phyloP scores from a whole-genome alignment of 2,888 invertebrate genomes.

The Gnatocerus cornutus region DNA sequence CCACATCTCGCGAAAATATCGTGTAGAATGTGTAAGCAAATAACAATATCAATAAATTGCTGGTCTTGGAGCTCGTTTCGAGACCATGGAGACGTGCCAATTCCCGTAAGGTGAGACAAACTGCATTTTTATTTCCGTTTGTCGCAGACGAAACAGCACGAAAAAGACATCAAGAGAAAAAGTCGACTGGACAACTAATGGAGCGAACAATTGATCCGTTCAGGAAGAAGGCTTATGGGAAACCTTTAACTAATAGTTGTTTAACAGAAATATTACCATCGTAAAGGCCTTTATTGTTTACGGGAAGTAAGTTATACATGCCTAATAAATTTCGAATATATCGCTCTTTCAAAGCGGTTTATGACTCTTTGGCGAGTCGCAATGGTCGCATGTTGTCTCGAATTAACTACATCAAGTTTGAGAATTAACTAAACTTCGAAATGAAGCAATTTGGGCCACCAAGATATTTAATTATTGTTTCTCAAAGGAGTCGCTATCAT shows the following conservation, averaged over 20 bases:
- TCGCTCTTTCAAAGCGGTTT: slow-evolving; percentile 24
- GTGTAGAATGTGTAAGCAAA: slow-evolving; percentile 13
- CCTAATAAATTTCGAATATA: slow-evolving; percentile 43
- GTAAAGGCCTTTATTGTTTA: slow-evolving; percentile 43
- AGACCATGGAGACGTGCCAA: slow-evolving; percentile 23
- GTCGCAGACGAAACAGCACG: slow-evolving; percentile 1
- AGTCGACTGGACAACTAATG: slow-evolving; percentile 22
- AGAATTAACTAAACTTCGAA: not conserved
- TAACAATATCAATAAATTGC: slow-evolving; percentile 25
- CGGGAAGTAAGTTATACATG: slow-evolving; percentile 39
- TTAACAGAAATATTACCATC: slow-evolving; percentile 33
- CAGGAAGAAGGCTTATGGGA: slow-evolving; percentile 14
- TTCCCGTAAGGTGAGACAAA: slow-evolving; percentile 22
- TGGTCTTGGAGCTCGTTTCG: slow-evolving; percentile 18
- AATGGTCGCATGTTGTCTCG: slow-evolving; percentile 9
- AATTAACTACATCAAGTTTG: not conserved
- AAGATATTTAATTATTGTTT: not conserved
- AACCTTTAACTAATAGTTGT: slow-evolving; percentile 29
- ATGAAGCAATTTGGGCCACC: not conserved
- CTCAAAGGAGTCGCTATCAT: not conserved
- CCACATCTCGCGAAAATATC: not conserved
- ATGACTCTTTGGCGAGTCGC: slow-evolving; percentile 9
- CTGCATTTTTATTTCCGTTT: slow-evolving; percentile 17
- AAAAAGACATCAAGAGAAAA: slow-evolving; percentile 7
- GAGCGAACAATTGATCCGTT: slow-evolving; percentile 17